Evolutionary conservation across 2,888 invertebrate species (phyloP), one percentile per base, ranked within the genome.

Genomic region (Chloroclystis v-ata): DNA sequence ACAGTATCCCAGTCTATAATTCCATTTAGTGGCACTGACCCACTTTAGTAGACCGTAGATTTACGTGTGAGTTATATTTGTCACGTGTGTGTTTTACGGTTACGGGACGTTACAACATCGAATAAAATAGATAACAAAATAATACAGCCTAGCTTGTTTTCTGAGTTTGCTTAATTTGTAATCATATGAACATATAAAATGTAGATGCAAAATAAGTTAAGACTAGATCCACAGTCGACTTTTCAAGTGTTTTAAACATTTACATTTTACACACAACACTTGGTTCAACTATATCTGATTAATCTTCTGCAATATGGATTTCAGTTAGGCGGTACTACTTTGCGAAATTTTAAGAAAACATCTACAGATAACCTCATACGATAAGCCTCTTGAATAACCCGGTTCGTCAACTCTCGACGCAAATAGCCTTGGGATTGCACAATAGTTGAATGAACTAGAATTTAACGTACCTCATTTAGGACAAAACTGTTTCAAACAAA

Each of bases 371-470:
- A 20, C 26, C 12, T 12, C n/a, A 26, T 8, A 24, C 35, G 35
- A 35, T 16, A 20, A 20, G 25, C 29, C 35, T 9, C 11, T 26
- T 16, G 26, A 37, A 30, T 26, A 20, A n/a, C 39, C 20, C 39
- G 40, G 43, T 37, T 40, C 37, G 37, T 33, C 14, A 10, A 40
- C 14, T 28, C 32, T 32, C 35, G 28, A 37, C 10, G 40, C 24
- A 32, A 28, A 10, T 28, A 48, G 38, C 56, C 54, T 56, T 52
- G 50, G n/a, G 37, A 29, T 57, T 54, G 28, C 46, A 28, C 30
- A 52, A 52, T 35, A 38, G 52, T 49, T 50, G 47, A 51, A 57
- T 50, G 54, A 52, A 55, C 50, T 51, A 46, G 41, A 49, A 57
- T 51, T 45, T 41, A 37, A 37, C 28, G 41, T 47, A 3, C 38